Base-by-base conservation (phyloP, 1,140 invertebrate genomes). In the Meloidogyne exigua region DNA sequence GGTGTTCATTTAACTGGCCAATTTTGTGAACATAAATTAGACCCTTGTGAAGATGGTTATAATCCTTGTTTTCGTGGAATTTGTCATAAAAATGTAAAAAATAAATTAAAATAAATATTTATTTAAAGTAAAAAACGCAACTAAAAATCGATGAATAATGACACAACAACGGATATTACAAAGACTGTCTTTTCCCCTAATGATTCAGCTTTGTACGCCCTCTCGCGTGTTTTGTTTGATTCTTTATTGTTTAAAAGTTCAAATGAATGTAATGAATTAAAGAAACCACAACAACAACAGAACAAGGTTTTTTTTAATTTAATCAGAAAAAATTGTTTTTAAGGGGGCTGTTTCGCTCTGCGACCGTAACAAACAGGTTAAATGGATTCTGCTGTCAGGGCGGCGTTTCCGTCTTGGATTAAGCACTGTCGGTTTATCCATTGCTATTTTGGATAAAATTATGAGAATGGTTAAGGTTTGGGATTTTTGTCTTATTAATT, bases 1-100 rank as follows among this genome's bases (percentile, higher is more conserved):
- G 39, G 75, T 10, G 18, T 77, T 23, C 10, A 66, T 93, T 81
- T 81, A 44, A 70, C 72, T 5, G 87, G 87, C 42, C 71, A 80
- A 25, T 49, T 72, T 18, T 87, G 84, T 76, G 78, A 77, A 91
- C 93, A 82, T 92, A 93, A 79, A 94, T 94, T 12, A 92, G 92
- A 77, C 95, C 94, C 75, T 28, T 76, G 75, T 39, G 75, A 76
- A 63, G 23, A 32, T 62, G 71, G 71, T 1, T 62, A 76, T 26
- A 76, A 75, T 39, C 75, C 75, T 18, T 76, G 75, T 57, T 28
- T 74, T 36, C 70, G 68, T 39, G 75, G 75, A 32, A 23, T 63
- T 36, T 76, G 75, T 72, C 85, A 92, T 94, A 67, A 67, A 32
- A 42, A 67, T 57, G 49, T 57, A n/a, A n/a, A 49, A 57, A n/a